Percentiles rank a stretch among this genome's conserved stretches.
Evolutionary conservation across 1,140 invertebrate species (phyloP).

Genomic region (Planococcus citri): DNA sequence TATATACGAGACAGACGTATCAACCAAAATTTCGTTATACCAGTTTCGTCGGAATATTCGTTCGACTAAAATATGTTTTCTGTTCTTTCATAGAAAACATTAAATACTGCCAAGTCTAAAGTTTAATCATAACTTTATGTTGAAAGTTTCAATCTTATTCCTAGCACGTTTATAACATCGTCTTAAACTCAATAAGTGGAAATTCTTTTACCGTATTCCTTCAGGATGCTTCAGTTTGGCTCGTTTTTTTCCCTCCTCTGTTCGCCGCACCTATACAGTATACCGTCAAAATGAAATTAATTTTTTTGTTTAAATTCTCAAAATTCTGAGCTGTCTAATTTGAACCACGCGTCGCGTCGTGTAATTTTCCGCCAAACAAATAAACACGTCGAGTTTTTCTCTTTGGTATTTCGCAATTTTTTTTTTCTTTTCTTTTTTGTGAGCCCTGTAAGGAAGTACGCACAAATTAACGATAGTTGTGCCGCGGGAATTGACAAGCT

Average conservation of each 20-base stretch:
- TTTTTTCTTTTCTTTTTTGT: no score
- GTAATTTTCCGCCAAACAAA: no score
- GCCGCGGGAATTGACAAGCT: no score
- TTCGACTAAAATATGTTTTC: not conserved
- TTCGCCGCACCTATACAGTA: no score
- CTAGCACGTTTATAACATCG: conserved; percentile 10
- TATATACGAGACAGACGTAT: no score
- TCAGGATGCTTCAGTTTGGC: not conserved
- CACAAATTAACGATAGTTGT: no score
- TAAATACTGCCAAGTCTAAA: conserved; percentile 10
- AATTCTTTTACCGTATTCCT: conserved; percentile 18
- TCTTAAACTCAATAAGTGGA: conserved; percentile 18
- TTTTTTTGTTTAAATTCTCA: not conserved
- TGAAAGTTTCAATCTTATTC: conserved; percentile 16
- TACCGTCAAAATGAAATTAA: conserved; percentile 3
- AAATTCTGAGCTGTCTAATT: not conserved
- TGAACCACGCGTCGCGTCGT: not conserved
- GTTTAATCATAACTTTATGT: conserved; percentile 16
- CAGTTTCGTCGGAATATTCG: not conserved
- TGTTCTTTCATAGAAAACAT: conserved; percentile 1
- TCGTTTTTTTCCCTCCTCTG: not conserved
- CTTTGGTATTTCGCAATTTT: no score
- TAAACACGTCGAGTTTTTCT: no score
- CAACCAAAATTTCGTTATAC: not conserved
- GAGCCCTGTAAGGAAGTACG: no score